These are phyloP conservation scores for Nycteola revayana DNA, from an alignment of 2,888 invertebrate genomes.

Conservation along the genomic window DNA sequence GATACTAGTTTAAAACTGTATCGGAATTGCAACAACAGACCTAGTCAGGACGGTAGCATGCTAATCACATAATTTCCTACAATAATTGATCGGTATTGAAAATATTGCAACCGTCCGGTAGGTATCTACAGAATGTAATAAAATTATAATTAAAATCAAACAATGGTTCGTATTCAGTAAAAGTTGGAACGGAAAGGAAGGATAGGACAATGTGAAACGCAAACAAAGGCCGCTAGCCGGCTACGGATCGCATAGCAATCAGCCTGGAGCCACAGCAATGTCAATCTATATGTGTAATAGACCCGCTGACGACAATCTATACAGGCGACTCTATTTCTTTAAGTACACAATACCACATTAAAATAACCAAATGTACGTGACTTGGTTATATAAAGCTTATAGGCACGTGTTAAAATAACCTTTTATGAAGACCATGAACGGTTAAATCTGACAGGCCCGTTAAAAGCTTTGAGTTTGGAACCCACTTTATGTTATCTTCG, in stretches of 20 bases:
- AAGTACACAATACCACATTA: too few species aligned
- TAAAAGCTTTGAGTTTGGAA: too few species aligned
- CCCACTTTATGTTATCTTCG: too few species aligned
- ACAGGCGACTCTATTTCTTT: too few species aligned
- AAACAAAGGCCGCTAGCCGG: constrained; percentile 63
- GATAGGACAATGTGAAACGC: constrained; percentile 63
- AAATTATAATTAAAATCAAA: constrained; percentile 33
- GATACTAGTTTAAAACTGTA: too few species aligned
- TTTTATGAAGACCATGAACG: too few species aligned
- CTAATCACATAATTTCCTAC: too few species aligned
- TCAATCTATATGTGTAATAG: constrained; percentile 35
- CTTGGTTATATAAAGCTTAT: constrained; percentile 20
- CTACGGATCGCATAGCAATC: constrained; percentile 69
- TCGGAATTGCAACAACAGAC: too few species aligned
- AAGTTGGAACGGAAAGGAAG: constrained; percentile 57
- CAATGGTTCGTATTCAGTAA: constrained; percentile 49
- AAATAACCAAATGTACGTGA: constrained; percentile 9
- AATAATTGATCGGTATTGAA: too few species aligned
- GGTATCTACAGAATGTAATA: constrained; percentile 18
- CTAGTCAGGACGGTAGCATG: too few species aligned
- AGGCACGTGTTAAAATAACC: constrained; percentile 23
- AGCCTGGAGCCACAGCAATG: constrained; percentile 42
- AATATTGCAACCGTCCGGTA: constrained; percentile 13
- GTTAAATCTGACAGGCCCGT: too few species aligned
- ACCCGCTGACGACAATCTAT: constrained; percentile 7